Percentiles rank a stretch among this genome's conserved stretches.
These are phyloP conservation scores for Hedya salicella DNA, from an alignment of 2,888 invertebrate species.

Conservation along the genomic window DNA sequence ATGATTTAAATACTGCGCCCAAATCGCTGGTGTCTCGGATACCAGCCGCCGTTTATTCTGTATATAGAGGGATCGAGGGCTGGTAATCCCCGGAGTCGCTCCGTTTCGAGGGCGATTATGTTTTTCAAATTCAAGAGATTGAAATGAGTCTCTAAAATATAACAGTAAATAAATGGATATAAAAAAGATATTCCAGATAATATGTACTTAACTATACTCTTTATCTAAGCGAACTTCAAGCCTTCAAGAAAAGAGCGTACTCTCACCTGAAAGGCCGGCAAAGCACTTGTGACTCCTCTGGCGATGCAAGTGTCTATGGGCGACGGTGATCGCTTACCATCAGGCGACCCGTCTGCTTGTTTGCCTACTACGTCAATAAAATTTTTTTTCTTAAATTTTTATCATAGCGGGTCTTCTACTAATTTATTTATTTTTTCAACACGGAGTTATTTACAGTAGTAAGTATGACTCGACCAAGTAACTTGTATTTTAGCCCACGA, in stretches of 20 bases:
- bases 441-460: neutral
- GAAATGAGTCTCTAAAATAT: conserved; percentile 28
- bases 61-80: conserved; percentile 32
- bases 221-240: too few relatives aligned
- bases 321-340: too few relatives aligned
- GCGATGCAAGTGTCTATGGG: too few relatives aligned
- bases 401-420: too few relatives aligned
- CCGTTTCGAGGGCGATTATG: conserved; percentile 19
- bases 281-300: too few relatives aligned
- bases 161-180: neutral
- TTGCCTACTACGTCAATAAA: too few relatives aligned
- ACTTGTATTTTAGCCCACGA: neutral
- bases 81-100: conserved; percentile 26
- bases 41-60: conserved; percentile 34
- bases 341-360: too few relatives aligned
- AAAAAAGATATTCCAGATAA: neutral
- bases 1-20: conserved; percentile 67
- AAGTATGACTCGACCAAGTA: neutral
- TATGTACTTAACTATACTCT: too few relatives aligned
- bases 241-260: too few relatives aligned
- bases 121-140: conserved; percentile 29
- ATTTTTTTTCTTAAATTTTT: too few relatives aligned
- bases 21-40: conserved; percentile 51
- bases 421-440: too few relatives aligned
- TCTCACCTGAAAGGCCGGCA: too few relatives aligned